Conservation (phyloP, 2,113 vertebrate species). For the Miniopterus natalensis region DNA sequence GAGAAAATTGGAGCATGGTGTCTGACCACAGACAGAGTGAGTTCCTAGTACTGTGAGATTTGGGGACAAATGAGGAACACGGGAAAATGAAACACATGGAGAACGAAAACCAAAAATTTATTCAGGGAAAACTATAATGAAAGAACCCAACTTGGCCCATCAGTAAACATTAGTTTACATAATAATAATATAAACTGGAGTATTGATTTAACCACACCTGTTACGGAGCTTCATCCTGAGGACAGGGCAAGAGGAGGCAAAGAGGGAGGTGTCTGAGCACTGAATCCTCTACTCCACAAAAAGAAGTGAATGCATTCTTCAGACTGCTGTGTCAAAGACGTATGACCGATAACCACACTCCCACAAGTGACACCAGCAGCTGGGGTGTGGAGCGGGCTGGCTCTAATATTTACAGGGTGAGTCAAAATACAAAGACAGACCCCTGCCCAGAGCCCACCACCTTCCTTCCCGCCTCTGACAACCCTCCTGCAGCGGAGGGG, state of each 20-base stretch:
- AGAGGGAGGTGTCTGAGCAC: not conserved
- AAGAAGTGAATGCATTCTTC: not conserved
- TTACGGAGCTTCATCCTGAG: not conserved
- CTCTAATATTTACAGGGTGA: not conserved
- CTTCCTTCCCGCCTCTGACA: not conserved
- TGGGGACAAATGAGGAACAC: not conserved
- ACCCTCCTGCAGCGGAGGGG: not conserved
- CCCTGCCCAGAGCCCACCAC: not conserved
- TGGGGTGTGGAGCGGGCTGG: not conserved
- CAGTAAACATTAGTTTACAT: not conserved
- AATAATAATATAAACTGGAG: not conserved
- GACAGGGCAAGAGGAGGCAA: not conserved
- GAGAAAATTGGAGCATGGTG: accelerated
- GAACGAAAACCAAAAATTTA: not conserved
- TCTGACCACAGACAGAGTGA: not conserved
- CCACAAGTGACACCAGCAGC: not conserved
- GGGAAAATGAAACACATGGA: not conserved
- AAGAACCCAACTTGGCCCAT: not conserved
- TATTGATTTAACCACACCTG: not conserved
- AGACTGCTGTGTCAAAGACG: not conserved
- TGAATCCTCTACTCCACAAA: not conserved
- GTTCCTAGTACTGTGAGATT: not conserved
- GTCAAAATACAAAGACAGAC: not conserved
- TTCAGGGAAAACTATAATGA: not conserved
- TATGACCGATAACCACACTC: not conserved